Percentiles rank a stretch among this genome's conserved stretches.
phyloP scores from a whole-genome alignment of 2,113 vertebrate genomes.

The Turdus rufiventris region DNA sequence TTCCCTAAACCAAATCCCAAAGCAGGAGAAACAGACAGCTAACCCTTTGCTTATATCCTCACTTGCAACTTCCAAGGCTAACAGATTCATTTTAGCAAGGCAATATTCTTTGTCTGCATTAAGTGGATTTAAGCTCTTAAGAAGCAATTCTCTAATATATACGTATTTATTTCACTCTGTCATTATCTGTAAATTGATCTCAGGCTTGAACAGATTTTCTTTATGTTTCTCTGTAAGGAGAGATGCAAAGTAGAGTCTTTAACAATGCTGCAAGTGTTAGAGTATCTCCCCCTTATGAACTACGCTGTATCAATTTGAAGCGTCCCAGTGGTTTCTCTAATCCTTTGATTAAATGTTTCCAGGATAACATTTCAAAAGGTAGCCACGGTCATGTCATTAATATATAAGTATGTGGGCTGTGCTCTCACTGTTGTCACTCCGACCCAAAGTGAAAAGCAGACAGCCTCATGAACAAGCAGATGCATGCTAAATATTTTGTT shows the following conservation, averaged over 20 bases:
- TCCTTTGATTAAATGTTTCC: not conserved
- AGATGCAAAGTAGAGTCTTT: not conserved
- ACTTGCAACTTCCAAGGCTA: not conserved
- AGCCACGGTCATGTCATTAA: not conserved
- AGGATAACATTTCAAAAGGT: conserved; percentile 1
- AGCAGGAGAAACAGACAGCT: not conserved
- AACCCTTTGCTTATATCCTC: not conserved
- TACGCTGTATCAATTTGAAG: not conserved
- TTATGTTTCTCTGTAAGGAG: not conserved
- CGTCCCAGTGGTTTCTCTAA: not conserved
- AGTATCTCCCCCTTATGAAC: not conserved
- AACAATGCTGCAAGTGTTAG: not conserved
- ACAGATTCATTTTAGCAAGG: not conserved
- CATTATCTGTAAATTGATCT: conserved; percentile 40
- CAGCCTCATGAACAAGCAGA: not conserved
- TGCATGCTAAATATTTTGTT: not conserved
- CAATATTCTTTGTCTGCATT: not conserved
- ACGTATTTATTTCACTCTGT: conserved; percentile 5
- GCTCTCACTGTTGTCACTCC: not conserved
- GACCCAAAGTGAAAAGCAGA: not conserved
- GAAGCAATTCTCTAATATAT: conserved; percentile 18
- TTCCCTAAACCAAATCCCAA: not conserved
- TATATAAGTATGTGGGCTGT: not conserved
- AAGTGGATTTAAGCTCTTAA: conserved; percentile 32
- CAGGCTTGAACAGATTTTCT: not conserved